Evolutionary conservation across 1,140 invertebrate genomes (phyloP).

Genomic region (Zaprionus ghesquierei): DNA sequence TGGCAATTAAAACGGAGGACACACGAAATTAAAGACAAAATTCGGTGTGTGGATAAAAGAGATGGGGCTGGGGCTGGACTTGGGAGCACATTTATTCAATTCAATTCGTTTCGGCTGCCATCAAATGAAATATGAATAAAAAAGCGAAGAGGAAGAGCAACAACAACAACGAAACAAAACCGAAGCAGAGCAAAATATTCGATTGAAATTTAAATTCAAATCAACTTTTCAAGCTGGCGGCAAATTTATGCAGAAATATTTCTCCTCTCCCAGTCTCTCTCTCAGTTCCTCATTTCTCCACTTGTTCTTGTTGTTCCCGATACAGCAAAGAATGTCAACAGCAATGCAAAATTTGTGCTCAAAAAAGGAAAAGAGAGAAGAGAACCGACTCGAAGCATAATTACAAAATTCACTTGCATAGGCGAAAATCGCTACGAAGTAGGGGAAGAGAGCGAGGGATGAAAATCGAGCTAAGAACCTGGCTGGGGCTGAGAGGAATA

Average conservation of each 20-base stretch:
- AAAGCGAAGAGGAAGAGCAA: not conserved
- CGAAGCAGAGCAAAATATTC: conserved; percentile 31
- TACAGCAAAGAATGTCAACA: conserved; percentile 20
- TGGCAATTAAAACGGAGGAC: conserved; percentile 43
- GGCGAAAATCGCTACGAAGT: conserved; percentile 14
- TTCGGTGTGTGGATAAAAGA: not conserved
- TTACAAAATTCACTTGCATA: conserved; percentile 42
- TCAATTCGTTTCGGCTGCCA: conserved; percentile 27
- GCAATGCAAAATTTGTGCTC: conserved; percentile 42
- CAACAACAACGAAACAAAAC: not conserved
- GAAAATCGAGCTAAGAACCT: not conserved
- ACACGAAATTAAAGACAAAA: conserved; percentile 17
- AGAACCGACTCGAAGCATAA: conserved; percentile 29
- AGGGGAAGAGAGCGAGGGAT: not conserved
- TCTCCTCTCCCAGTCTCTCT: not conserved
- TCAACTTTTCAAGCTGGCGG: conserved; percentile 40
- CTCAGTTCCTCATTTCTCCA: not conserved
- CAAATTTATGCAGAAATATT: conserved; percentile 49
- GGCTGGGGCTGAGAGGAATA: not conserved
- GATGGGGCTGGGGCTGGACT: not conserved
- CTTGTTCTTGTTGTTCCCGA: conserved; percentile 1
- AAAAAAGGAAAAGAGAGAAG: no score
- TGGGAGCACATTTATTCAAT: conserved; percentile 36
- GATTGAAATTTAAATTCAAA: conserved; percentile 50
- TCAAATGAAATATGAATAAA: conserved; percentile 30